These are phyloP conservation scores for Sesia bembeciformis DNA, from an alignment of 2,888 invertebrate genomes.

Conservation along the genomic window DNA sequence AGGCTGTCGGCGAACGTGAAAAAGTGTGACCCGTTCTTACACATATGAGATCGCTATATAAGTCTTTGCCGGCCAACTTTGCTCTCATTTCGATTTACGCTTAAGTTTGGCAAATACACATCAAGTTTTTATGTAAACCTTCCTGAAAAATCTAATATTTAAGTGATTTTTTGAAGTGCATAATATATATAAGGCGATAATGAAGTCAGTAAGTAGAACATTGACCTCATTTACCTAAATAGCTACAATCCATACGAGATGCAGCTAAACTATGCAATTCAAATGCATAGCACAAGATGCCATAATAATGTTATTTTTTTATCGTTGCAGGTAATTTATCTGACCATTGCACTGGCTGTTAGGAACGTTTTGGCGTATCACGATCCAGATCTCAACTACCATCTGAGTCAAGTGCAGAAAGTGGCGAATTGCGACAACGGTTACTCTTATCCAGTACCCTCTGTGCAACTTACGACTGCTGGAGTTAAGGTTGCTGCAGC, in stretches of 20 bases:
- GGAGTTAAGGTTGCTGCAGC: conserved; percentile 33
- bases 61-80: conserved; percentile 61
- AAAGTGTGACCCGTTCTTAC: conserved; percentile 71
- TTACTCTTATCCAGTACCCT: conserved; percentile 71
- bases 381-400: conserved; percentile 65
- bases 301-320: conserved; percentile 1
- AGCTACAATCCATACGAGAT: too few relatives aligned
- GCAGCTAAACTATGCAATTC: too few relatives aligned
- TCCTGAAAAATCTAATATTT: too few relatives aligned
- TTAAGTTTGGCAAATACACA: conserved; percentile 63
- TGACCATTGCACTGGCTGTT: conserved; percentile 27
- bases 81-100: conserved; percentile 71
- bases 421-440: conserved; percentile 28
- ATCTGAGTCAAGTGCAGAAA: conserved; percentile 53
- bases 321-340: conserved; percentile 43
- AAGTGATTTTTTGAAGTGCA: too few relatives aligned
- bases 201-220: too few relatives aligned
- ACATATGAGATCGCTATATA: conserved; percentile 71
- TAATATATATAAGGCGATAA: too few relatives aligned
- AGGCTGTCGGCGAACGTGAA: conserved; percentile 58
- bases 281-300: too few relatives aligned
- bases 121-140: conserved; percentile 13
- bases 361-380: conserved; percentile 50
- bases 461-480: conserved; percentile 62
- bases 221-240: too few relatives aligned